Evolutionary conservation across 2,888 invertebrate species (phyloP).

Genomic region (Globia sparganii): DNA sequence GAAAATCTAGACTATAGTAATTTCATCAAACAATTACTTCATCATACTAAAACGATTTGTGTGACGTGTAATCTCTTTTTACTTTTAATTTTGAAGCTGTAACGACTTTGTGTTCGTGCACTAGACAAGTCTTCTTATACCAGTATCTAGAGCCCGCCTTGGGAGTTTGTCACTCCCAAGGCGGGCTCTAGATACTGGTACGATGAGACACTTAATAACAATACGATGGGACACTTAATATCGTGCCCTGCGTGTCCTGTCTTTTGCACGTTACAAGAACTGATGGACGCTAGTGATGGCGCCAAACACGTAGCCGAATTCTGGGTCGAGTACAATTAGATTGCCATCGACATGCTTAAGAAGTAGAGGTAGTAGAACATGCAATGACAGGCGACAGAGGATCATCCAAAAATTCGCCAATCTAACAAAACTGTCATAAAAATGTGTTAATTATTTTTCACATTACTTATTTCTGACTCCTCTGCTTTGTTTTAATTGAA

Average conservation of each 20-base stretch:
- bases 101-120: background rate
- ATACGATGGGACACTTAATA: no score
- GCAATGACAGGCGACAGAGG: background rate
- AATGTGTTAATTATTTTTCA: background rate
- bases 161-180: no score
- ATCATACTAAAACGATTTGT: constrained; percentile 14
- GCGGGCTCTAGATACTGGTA: no score
- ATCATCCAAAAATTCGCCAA: background rate
- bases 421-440: background rate
- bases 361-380: background rate
- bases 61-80: constrained; percentile 15
- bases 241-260: background rate
- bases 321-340: no score
- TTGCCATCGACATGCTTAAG: background rate
- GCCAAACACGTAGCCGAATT: no score
- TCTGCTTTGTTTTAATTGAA: background rate
- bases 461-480: background rate
- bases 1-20: constrained; percentile 31
- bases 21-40: constrained; percentile 15
- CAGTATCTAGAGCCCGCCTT: background rate
- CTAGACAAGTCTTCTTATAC: background rate
- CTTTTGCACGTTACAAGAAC: background rate
- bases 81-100: background rate
- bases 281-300: background rate
- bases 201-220: no score